Conservation (phyloP, 2,797 vertebrate species). For the Malurus leucopterus region DNA sequence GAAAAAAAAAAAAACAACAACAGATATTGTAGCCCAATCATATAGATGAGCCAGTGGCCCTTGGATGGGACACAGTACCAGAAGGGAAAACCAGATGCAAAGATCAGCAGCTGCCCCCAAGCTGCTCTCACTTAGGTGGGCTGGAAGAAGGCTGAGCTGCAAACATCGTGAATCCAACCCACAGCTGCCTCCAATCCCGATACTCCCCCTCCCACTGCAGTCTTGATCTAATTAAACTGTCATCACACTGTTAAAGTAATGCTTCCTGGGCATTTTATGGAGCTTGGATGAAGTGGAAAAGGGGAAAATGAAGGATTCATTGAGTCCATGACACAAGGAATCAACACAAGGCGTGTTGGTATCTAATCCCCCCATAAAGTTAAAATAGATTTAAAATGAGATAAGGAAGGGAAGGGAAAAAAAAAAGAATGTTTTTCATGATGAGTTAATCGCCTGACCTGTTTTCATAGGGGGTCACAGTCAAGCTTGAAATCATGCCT, state of each 20-base stretch:
- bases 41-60: not conserved
- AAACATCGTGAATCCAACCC: not conserved
- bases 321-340: slow-evolving; percentile 4
- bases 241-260: slow-evolving; percentile 47
- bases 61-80: not conserved
- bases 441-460: not conserved
- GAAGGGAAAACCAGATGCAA: not conserved
- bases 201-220: slow-evolving; percentile 3
- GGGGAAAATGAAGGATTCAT: slow-evolving; percentile 38
- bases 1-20: not conserved
- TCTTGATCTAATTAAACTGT: slow-evolving; percentile 66
- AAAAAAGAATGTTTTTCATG: not conserved
- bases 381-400: not conserved
- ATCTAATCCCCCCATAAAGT: slow-evolving; percentile 18
- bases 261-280: slow-evolving; percentile 42
- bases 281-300: slow-evolving; percentile 27
- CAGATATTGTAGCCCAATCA: not conserved
- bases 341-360: slow-evolving; percentile 15
- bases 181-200: slow-evolving; percentile 13
- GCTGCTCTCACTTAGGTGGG: not conserved
- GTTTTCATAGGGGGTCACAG: not conserved
- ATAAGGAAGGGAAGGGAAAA: not conserved
- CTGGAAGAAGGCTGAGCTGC: not conserved
- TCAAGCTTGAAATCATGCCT: not conserved
- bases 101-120: not conserved